Evolutionary conservation across 2,888 invertebrate species (phyloP).

Genomic region (Eretmocerus hayati): DNA sequence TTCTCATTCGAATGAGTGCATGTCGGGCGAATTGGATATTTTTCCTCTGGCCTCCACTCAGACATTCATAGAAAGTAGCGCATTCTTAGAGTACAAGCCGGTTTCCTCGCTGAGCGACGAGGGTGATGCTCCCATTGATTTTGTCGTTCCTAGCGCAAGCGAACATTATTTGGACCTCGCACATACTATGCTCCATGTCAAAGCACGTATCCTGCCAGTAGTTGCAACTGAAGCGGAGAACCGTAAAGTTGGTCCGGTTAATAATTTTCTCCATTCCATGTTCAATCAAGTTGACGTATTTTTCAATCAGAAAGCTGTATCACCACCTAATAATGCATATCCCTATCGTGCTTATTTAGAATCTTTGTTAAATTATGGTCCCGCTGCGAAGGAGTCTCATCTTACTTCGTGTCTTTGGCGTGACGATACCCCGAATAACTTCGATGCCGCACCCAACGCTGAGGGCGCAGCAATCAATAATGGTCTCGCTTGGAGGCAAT

Average conservation of each 20-base stretch:
- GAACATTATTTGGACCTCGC: slow-evolving; percentile 29
- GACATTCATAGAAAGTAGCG: slow-evolving; percentile 24
- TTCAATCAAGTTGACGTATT: slow-evolving; percentile 29
- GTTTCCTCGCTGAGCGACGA: slow-evolving; percentile 9
- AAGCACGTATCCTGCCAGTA: neutral
- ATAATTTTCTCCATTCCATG: slow-evolving; percentile 25
- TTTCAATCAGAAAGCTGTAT: slow-evolving; percentile 30
- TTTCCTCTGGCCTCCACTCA: slow-evolving; percentile 25
- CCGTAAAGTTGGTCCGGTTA: slow-evolving; percentile 19
- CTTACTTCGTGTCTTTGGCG: no score
- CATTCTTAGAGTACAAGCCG: slow-evolving; percentile 26
- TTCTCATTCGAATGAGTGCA: no score
- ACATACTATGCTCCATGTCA: slow-evolving; percentile 24
- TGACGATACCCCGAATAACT: no score
- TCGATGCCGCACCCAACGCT: no score
- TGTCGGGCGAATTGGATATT: neutral
- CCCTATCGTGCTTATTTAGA: no score
- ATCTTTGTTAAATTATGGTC: no score
- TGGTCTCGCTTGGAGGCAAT: no score
- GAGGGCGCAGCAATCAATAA: no score
- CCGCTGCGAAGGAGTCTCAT: no score
- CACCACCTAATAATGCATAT: slow-evolving; percentile 25
- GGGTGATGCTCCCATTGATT: slow-evolving; percentile 28
- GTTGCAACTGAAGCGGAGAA: neutral
- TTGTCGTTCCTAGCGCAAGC: slow-evolving; percentile 24